These are phyloP conservation scores for Myotis lucifugus DNA, from an alignment of 2,113 vertebrate genomes.

Conservation along the genomic window DNA sequence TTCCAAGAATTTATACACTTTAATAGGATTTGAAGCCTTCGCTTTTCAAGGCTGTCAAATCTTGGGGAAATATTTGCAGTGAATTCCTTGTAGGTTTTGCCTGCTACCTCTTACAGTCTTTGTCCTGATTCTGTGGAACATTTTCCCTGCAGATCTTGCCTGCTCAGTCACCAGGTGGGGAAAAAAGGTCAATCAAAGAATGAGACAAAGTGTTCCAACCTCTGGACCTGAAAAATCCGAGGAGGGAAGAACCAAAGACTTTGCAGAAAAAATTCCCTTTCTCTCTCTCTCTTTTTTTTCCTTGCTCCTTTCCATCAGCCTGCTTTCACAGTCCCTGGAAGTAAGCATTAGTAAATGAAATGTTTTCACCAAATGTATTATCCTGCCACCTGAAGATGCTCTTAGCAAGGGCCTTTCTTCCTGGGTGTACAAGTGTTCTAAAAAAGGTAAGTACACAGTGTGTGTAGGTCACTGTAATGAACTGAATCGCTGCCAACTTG, in stretches of 20 bases:
- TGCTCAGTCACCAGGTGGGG: background rate
- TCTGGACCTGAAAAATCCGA: background rate
- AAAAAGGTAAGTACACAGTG: background rate
- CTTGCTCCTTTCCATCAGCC: background rate
- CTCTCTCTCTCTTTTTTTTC: background rate
- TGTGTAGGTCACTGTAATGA: background rate
- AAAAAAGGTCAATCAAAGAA: background rate
- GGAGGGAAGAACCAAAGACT: background rate
- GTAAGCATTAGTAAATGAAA: background rate
- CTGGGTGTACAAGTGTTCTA: background rate
- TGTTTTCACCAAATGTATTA: background rate
- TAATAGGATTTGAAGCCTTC: background rate
- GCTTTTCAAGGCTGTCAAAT: background rate
- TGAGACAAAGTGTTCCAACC: background rate
- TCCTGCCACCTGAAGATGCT: background rate
- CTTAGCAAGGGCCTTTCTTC: background rate
- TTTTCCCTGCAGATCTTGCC: background rate
- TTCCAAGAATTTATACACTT: background rate
- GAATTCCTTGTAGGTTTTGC: background rate
- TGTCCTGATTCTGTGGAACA: background rate
- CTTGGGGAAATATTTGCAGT: background rate
- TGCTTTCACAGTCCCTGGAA: background rate
- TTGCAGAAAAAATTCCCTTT: background rate
- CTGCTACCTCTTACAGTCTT: background rate
- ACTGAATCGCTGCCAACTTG: background rate